A percentile compares a stretch with the other conserved stretches of the same genome.
Conservation (phyloP, 2,113 vertebrate genomes). For the Rousettus leschenaultii region DNA sequence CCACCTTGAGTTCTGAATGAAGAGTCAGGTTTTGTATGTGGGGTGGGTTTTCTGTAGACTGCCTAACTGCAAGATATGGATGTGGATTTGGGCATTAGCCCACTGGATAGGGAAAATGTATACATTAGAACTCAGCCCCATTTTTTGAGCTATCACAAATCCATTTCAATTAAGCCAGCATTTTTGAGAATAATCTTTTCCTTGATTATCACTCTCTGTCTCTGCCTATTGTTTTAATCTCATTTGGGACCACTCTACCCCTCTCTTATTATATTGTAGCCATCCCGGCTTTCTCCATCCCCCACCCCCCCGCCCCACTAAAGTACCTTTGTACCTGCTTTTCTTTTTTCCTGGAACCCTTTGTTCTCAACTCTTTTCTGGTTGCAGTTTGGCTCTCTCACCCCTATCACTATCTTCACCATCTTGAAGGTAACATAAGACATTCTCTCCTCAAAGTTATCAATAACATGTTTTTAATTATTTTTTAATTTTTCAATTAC, state of each 20-base stretch:
- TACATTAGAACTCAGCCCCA: neutral
- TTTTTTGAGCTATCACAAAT: neutral
- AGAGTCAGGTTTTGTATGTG: neutral
- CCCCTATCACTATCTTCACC: neutral
- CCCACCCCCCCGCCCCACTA: too few species aligned
- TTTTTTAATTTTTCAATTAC: neutral
- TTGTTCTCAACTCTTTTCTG: neutral
- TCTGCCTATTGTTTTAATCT: neutral
- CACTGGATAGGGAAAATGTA: neutral
- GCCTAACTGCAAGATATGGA: neutral
- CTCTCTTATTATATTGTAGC: neutral
- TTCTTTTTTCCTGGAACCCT: neutral
- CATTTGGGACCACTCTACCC: neutral
- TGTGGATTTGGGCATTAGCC: neutral
- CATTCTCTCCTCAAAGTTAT: neutral
- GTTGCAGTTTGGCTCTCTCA: neutral
- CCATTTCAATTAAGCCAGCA: neutral
- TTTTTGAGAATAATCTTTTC: neutral
- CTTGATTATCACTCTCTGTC: too few species aligned
- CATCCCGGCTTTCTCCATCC: neutral
- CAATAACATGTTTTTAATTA: neutral
- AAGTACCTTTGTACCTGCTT: neutral
- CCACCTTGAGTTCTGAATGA: neutral
- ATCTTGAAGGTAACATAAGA: neutral
- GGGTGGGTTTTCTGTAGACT: neutral